These are phyloP conservation scores for Lithophane leautieri DNA, from an alignment of 2,888 invertebrate genomes.

Conservation along the genomic window DNA sequence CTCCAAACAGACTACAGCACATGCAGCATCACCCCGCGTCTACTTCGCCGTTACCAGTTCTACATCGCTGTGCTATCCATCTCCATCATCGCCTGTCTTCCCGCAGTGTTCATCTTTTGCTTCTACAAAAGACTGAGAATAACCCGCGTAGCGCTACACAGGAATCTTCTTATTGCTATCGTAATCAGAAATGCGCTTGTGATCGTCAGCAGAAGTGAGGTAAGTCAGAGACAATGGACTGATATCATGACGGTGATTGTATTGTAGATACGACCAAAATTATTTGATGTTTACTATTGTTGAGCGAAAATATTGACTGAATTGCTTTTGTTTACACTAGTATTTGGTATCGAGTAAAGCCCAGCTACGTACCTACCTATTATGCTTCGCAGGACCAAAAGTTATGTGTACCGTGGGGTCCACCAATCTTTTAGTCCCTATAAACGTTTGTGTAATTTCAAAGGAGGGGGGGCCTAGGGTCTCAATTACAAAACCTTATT, in stretches of 20 bases:
- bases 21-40: slow-evolving; percentile 90
- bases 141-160: slow-evolving; percentile 90
- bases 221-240: slow-evolving; percentile 74
- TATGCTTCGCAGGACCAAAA: not conserved
- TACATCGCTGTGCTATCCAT: slow-evolving; percentile 89
- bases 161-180: slow-evolving; percentile 91
- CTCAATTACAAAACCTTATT: not conserved
- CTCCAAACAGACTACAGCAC: slow-evolving; percentile 90
- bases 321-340: slow-evolving; percentile 20
- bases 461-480: too few relatives aligned
- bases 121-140: slow-evolving; percentile 89
- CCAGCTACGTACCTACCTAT: not conserved
- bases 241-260: slow-evolving; percentile 31
- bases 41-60: slow-evolving; percentile 87
- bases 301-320: slow-evolving; percentile 2
- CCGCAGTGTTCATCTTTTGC: slow-evolving; percentile 90
- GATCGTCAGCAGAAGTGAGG: slow-evolving; percentile 89
- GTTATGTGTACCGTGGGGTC: not conserved
- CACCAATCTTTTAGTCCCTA: not conserved
- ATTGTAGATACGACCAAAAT: slow-evolving; percentile 13
- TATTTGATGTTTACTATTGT: slow-evolving; percentile 25
- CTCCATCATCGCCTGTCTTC: slow-evolving; percentile 88
- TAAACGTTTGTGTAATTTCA: not conserved
- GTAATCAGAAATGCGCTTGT: slow-evolving; percentile 90
- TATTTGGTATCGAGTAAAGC: not conserved